Conservation (phyloP, 2,888 invertebrate species). For the Heliconius ismenius region DNA sequence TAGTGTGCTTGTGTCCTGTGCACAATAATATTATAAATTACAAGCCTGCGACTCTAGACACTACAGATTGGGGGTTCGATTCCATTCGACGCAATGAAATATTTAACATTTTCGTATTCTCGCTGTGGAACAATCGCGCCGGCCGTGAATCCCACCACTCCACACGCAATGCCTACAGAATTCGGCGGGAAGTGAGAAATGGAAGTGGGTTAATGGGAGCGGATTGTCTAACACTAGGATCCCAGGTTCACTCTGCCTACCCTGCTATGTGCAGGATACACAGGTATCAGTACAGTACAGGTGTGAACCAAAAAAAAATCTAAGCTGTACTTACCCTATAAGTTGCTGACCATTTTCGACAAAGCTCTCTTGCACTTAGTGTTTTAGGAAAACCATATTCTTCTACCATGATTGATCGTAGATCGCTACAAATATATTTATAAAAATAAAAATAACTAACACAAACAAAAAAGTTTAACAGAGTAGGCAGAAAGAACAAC, state of each 20-base stretch:
- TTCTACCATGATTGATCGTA: constrained; percentile 63
- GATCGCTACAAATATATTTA: constrained; percentile 55
- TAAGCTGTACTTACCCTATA: constrained; percentile 56
- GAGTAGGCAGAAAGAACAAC: neutral
- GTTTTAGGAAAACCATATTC: constrained; percentile 72
- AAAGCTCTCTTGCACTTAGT: constrained; percentile 63
- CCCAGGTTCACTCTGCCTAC: neutral
- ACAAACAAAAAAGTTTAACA: neutral
- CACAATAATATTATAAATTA: too few relatives aligned
- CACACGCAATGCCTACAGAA: neutral
- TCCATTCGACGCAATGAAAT: too few relatives aligned
- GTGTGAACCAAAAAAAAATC: neutral
- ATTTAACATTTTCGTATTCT: too few relatives aligned
- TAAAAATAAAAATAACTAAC: neutral
- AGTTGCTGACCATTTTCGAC: constrained; percentile 71
- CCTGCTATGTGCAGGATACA: neutral
- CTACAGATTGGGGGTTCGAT: neutral
- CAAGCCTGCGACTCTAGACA: too few relatives aligned
- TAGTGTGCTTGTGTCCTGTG: too few relatives aligned
- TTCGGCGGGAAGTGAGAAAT: neutral
- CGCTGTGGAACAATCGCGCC: too few relatives aligned
- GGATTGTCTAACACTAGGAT: neutral
- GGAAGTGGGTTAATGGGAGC: neutral
- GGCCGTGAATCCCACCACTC: neutral
- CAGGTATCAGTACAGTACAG: too few relatives aligned